Evolutionary conservation across 1,140 invertebrate genomes (phyloP).

Genomic region (Phenacoccus solenopsis): DNA sequence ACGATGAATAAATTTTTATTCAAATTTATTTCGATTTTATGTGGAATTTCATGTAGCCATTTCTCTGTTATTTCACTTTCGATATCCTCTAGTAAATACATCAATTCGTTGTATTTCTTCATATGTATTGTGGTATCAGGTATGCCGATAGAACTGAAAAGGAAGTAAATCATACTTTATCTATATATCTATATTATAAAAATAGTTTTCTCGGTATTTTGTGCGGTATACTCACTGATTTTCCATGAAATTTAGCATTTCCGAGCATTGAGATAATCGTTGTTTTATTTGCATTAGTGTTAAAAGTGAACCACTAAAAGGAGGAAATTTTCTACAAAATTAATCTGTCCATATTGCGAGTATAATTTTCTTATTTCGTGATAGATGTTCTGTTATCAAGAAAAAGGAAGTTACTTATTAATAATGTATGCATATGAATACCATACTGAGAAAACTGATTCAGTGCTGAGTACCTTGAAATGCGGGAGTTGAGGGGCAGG

Average conservation of each 20-base stretch:
- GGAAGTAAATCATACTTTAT: neutral
- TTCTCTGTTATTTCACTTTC: slow-evolving; percentile 31
- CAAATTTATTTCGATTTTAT: slow-evolving; percentile 32
- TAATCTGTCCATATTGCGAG: neutral
- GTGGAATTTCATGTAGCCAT: slow-evolving; percentile 33
- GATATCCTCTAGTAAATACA: slow-evolving; percentile 30
- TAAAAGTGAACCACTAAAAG: neutral
- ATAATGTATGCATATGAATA: no score
- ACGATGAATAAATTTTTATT: slow-evolving; percentile 32
- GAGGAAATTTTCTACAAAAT: neutral
- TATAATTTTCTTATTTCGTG: neutral
- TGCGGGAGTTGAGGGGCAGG: no score
- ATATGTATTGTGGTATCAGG: slow-evolving; percentile 30
- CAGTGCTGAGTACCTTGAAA: no score
- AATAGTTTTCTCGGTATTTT: neutral
- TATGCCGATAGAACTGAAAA: slow-evolving; percentile 24
- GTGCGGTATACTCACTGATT: neutral
- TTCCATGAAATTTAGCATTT: neutral
- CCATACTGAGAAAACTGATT: no score
- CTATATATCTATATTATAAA: neutral
- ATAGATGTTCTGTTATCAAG: neutral
- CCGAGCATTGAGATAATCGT: neutral
- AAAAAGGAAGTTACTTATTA: no score
- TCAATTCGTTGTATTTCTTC: slow-evolving; percentile 34
- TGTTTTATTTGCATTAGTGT: neutral